phyloP scores from a whole-genome alignment of 2,113 vertebrate genomes.

The Anguilla rostrata region DNA sequence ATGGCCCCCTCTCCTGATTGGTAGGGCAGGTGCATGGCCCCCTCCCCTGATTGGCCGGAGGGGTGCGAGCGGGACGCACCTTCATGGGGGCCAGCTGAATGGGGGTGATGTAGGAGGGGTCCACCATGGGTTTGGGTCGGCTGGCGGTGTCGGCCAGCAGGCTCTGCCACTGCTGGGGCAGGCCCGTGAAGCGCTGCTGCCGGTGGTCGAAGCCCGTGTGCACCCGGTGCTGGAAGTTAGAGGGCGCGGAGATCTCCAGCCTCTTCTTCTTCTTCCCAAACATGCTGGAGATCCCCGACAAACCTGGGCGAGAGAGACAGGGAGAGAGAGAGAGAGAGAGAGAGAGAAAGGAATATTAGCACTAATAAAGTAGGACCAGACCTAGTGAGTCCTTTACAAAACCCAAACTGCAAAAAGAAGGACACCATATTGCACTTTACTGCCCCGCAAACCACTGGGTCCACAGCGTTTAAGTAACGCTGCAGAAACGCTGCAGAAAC shows the following conservation, averaged over 20 bases:
- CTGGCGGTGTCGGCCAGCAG: constrained; percentile 94
- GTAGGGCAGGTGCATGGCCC: background rate
- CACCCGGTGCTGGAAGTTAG: constrained; percentile 97
- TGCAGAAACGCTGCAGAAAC: too few species aligned
- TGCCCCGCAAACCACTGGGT: background rate
- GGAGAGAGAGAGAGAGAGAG: constrained; percentile 5
- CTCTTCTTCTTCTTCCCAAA: constrained; percentile 99
- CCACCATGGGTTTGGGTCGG: constrained; percentile 96
- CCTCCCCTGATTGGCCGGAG: background rate
- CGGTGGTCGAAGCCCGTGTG: constrained; percentile 96
- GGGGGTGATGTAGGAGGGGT: constrained; percentile 97
- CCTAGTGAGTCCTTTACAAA: background rate
- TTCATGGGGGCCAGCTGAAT: constrained; percentile 99
- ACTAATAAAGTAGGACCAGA: background rate
- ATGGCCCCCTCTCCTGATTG: background rate
- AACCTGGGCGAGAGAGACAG: constrained; percentile 57
- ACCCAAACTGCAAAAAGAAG: background rate
- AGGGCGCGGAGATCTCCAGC: constrained; percentile 97
- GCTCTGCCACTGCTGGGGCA: constrained; percentile 98
- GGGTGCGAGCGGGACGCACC: constrained; percentile 66
- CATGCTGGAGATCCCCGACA: constrained; percentile 89
- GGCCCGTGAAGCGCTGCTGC: constrained; percentile 94
- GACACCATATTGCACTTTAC: background rate
- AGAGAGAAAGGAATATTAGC: background rate
- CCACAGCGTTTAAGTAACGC: background rate